Evolutionary conservation across 2,113 vertebrate genomes (phyloP).

Genomic region (Campylorhamphus procurvoides): DNA sequence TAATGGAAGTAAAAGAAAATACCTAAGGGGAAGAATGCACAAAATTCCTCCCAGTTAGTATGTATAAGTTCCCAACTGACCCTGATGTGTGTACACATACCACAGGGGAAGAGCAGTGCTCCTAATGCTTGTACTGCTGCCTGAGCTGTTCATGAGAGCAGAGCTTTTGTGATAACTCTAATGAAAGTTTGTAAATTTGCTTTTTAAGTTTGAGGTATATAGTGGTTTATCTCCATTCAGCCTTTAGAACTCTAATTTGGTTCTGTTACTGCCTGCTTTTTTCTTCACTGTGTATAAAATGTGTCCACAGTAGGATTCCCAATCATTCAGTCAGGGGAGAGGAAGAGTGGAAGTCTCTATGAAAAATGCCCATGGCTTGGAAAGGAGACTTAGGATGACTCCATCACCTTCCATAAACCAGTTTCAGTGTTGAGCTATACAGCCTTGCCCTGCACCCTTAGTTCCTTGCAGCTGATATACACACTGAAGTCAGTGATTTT

Average conservation of each 20-base stretch:
- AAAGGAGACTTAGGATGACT: background rate
- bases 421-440: background rate
- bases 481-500: background rate
- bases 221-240: background rate
- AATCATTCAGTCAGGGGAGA: background rate
- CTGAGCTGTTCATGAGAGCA: background rate
- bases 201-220: background rate
- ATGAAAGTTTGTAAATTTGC: background rate
- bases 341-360: background rate
- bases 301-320: background rate
- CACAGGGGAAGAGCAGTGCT: background rate
- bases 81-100: background rate
- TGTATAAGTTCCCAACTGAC: background rate
- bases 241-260: background rate
- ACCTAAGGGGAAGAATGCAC: background rate
- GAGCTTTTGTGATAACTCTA: background rate
- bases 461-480: background rate
- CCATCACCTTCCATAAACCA: background rate
- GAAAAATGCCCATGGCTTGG: background rate
- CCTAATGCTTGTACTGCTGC: background rate
- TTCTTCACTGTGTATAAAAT: background rate
- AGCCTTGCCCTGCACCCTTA: background rate
- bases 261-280: background rate
- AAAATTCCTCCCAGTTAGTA: background rate
- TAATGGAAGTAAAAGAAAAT: conserved; percentile 17